phyloP scores from a whole-genome alignment of 2,888 invertebrate genomes.

The Zootermopsis nevadensis region DNA sequence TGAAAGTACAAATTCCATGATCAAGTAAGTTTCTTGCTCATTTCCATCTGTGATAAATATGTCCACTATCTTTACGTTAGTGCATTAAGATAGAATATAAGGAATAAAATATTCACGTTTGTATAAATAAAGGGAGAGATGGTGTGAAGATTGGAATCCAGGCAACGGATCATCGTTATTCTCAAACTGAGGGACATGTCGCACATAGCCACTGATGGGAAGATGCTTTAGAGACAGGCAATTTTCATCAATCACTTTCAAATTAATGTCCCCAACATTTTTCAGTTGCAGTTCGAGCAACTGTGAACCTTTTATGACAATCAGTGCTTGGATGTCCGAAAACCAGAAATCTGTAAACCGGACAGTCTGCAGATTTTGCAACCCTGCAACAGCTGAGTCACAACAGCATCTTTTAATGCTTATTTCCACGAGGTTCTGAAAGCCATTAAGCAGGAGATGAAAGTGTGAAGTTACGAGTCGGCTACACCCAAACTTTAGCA shows the following conservation, averaged over 20 bases:
- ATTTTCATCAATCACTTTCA: neutral
- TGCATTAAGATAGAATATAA: neutral
- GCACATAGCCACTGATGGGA: neutral
- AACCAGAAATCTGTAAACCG: neutral
- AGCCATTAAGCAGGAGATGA: neutral
- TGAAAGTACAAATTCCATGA: constrained; percentile 7
- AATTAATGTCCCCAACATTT: neutral
- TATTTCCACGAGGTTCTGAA: neutral
- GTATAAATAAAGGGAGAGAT: neutral
- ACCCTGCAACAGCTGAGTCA: neutral
- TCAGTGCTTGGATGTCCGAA: neutral
- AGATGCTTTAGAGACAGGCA: neutral
- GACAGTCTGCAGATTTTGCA: neutral
- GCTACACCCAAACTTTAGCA: neutral
- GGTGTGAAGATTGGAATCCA: neutral
- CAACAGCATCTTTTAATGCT: neutral
- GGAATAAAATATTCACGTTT: neutral
- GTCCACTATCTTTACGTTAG: neutral
- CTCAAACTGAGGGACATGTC: neutral
- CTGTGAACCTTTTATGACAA: neutral
- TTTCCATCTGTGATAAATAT: constrained; percentile 4
- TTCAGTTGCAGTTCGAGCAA: neutral
- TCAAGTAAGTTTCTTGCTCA: neutral
- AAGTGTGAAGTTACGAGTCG: neutral
- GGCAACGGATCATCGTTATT: neutral